Percentiles rank a stretch among this genome's conserved stretches.
Conservation (phyloP, 92 coral and sea anemone genomes). For the Porites divaricata region DNA sequence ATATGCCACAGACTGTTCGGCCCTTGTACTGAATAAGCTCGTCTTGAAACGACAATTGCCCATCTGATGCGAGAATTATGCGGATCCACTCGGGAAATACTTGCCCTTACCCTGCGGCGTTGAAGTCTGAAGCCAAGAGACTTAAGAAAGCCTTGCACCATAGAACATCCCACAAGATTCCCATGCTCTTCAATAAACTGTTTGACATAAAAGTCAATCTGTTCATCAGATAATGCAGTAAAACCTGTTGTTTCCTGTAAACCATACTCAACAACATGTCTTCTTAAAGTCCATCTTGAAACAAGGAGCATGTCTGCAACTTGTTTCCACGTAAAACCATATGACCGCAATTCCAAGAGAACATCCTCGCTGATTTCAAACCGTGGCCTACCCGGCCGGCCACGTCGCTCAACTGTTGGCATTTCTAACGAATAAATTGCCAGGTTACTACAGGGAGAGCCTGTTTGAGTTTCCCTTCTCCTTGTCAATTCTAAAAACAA, state of each 20-base stretch:
- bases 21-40: conserved; percentile 32
- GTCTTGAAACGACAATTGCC: conserved; percentile 35
- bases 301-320: conserved; percentile 33
- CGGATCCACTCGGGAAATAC: conserved; percentile 39
- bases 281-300: conserved; percentile 42
- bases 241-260: conserved; percentile 20
- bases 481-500: conserved; percentile 19
- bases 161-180: conserved; percentile 30
- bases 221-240: conserved; percentile 22
- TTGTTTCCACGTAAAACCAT: conserved; percentile 42
- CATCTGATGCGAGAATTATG: conserved; percentile 29
- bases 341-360: conserved; percentile 21
- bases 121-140: conserved; percentile 3
- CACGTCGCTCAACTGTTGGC: no score
- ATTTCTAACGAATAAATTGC: no score
- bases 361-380: no score
- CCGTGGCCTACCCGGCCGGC: no score
- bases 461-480: no score
- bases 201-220: conserved; percentile 13
- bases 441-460: no score
- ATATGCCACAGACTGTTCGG: conserved; percentile 64
- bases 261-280: conserved; percentile 42
- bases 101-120: conserved; percentile 11
- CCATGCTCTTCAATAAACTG: conserved; percentile 38
- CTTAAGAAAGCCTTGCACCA: conserved; percentile 30